Conservation (phyloP, 1,140 invertebrate genomes). For the Copidosoma floridanum region DNA sequence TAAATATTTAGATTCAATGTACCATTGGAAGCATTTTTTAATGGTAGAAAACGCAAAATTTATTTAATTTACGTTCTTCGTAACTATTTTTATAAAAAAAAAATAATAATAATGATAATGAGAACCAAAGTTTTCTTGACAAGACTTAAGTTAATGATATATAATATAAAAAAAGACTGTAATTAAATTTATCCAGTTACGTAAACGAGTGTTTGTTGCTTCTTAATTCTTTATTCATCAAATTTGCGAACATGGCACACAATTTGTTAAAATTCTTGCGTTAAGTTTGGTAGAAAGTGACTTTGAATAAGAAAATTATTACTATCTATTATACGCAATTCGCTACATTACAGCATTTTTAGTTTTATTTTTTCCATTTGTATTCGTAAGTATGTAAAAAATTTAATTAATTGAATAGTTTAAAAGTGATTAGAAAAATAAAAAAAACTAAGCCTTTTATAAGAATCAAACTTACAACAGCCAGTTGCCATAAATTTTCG, state of each 20-base stretch:
- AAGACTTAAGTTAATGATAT: constrained; percentile 16
- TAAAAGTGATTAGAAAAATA: neutral
- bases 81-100: constrained; percentile 1
- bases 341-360: too few species aligned
- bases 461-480: neutral
- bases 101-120: too few species aligned
- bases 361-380: too few species aligned
- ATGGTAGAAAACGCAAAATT: too few species aligned
- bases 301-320: too few species aligned
- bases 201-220: constrained; percentile 14
- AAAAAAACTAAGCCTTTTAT: constrained; percentile 5
- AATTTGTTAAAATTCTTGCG: constrained; percentile 4
- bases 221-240: neutral
- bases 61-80: neutral
- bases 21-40: constrained; percentile 8
- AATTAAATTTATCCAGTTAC: constrained; percentile 1
- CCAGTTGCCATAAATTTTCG: constrained; percentile 14
- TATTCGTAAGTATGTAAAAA: neutral
- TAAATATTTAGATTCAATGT: constrained; percentile 4
- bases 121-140: constrained; percentile 19
- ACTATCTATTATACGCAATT: too few species aligned
- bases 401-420: neutral
- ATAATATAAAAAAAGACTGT: constrained; percentile 26
- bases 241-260: neutral
- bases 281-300: constrained; percentile 14